Base-by-base conservation (phyloP, 2,797 vertebrate genomes). In the Protonibea diacanthus region DNA sequence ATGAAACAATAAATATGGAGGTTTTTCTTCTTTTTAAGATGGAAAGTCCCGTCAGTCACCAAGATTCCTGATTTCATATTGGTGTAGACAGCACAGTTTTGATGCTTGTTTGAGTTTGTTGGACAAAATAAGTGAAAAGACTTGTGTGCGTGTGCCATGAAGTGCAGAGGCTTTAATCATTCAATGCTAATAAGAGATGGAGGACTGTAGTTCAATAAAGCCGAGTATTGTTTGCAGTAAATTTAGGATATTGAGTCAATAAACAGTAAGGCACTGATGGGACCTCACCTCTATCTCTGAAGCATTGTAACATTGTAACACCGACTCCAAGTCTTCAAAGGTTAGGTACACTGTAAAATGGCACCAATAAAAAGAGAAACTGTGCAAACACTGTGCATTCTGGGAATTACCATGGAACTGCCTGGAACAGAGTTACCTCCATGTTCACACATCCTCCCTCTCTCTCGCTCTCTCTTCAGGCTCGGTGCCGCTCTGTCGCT, bases 401-500 rank as follows among this genome's bases (percentile, higher is more conserved):
- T 66, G 56, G 15, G 27, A 52, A 14, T 21, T 53, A 38, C 33
- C 33, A 38, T 33, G 33, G 33, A 38, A 9, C 33, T 38, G 33
- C 33, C 33, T 33, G 33, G 33, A 33, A 33, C 6, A 33, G 33
- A 33, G 33, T 8, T 33, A 2, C 7, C 33, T 38, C 33, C 8
- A 38, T 38, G 33, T 38, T n/a, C 27, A 27, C 44, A 38, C 29
- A 25, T 13, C 14, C 14, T 48, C 21, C 33, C 33, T 38, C 33
- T 65, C 40, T 51, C 21, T 73, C 38, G 73, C 3, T 44, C 47
- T 6, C 5, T 40, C 47, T 33, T 25, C 73, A 91, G 87, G 51
- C 15, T 68, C 84, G 0, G 76, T 89, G 48, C 61, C 90, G 0
- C 79, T 92, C 57, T 85, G 83, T 67, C 72, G 10, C 1, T 97